Conservation (phyloP, 2,113 vertebrate species). For the Percina caprodes region DNA sequence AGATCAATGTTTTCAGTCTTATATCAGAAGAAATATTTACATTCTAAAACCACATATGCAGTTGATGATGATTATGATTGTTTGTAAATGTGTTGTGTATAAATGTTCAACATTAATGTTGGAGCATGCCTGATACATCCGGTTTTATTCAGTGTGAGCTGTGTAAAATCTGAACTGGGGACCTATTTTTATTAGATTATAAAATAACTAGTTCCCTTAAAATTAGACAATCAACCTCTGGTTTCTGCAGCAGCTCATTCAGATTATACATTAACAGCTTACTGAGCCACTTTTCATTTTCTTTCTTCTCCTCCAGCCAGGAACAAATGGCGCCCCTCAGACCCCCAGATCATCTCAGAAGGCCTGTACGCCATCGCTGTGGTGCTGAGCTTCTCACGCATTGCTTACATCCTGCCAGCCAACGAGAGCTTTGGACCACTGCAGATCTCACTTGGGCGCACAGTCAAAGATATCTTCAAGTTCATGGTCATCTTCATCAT, state of each 20-base stretch:
- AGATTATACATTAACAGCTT: neutral
- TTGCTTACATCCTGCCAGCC: constrained; percentile 98
- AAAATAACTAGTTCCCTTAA: neutral
- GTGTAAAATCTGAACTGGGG: neutral
- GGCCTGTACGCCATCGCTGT: constrained; percentile 97
- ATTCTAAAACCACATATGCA: neutral
- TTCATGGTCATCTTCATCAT: constrained; percentile 99
- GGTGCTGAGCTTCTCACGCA: constrained; percentile 97
- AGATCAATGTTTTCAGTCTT: neutral
- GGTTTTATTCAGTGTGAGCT: neutral
- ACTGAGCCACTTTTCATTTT: neutral
- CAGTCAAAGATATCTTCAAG: constrained; percentile 99
- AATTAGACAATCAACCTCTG: neutral
- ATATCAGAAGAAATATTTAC: neutral
- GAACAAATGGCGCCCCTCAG: constrained; percentile 97
- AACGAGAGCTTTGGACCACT: constrained; percentile 98
- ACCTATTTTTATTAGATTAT: neutral
- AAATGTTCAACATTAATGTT: constrained; percentile 14
- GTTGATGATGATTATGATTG: neutral
- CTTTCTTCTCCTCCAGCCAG: constrained; percentile 86
- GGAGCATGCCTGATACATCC: neutral
- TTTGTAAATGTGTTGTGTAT: neutral
- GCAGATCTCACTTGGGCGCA: constrained; percentile 97
- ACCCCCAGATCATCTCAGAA: constrained; percentile 98
- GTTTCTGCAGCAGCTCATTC: neutral